These are phyloP conservation scores for Dicerorhinus sumatrensis DNA, from an alignment of 2,113 vertebrate species.

Conservation along the genomic window DNA sequence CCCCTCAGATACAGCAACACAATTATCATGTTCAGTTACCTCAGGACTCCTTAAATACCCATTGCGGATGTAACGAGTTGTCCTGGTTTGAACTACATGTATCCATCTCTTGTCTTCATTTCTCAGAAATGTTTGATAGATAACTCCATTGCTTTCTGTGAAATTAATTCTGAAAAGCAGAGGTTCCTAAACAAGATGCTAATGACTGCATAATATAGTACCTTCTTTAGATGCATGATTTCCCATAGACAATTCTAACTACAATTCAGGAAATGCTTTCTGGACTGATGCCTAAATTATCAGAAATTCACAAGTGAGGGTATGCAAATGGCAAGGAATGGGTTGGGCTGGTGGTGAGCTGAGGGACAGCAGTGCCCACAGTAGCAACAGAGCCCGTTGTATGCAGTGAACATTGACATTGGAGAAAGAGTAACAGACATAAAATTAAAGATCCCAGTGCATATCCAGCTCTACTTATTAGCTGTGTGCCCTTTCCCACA, in stretches of 20 bases:
- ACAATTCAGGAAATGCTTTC: constrained; percentile 56
- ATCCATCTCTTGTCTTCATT: constrained; percentile 60
- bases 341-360: neutral
- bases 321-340: neutral
- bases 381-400: rapidly evolving
- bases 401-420: neutral
- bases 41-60: constrained; percentile 45
- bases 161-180: constrained; percentile 71
- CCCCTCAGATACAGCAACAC: constrained; percentile 38
- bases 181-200: constrained; percentile 59
- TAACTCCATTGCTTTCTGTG: constrained; percentile 34
- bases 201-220: constrained; percentile 49
- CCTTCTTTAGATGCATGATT: constrained; percentile 65
- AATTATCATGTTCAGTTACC: constrained; percentile 64
- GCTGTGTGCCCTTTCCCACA: neutral
- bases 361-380: neutral
- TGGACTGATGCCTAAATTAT: constrained; percentile 44
- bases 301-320: constrained; percentile 49
- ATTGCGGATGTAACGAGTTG: constrained; percentile 47
- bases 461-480: neutral
- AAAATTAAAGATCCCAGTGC: neutral
- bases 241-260: constrained; percentile 55
- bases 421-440: neutral
- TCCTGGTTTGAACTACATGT: constrained; percentile 54
- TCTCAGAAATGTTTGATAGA: constrained; percentile 63